phyloP scores from a whole-genome alignment of 2,113 vertebrate genomes.

The Microtus ochrogaster region DNA sequence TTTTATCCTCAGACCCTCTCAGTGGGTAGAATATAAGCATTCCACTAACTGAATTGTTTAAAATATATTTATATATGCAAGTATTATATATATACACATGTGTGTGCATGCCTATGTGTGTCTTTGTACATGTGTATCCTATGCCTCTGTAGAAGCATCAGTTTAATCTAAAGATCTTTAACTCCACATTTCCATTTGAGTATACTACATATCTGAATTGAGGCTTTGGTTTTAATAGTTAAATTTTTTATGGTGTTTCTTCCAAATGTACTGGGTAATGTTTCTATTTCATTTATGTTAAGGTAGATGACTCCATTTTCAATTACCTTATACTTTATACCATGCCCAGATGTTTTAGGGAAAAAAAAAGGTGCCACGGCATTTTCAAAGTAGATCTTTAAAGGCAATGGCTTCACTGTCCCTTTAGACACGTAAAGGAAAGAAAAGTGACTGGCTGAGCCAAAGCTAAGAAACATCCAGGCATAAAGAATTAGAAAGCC shows the following conservation, averaged over 20 bases:
- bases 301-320: background rate
- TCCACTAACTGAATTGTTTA: background rate
- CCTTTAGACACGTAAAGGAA: conserved; percentile 25
- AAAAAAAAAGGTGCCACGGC: background rate
- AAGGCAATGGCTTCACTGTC: background rate
- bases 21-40: background rate
- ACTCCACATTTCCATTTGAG: background rate
- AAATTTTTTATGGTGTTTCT: background rate
- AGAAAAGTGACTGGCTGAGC: background rate
- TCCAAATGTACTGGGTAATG: background rate
- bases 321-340: background rate
- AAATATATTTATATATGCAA: background rate
- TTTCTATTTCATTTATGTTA: background rate
- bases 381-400: background rate
- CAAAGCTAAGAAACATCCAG: background rate
- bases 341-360: background rate
- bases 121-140: background rate
- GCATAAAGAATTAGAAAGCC: background rate
- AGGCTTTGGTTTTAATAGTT: background rate
- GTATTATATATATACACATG: too few relatives aligned
- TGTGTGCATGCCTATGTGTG: background rate
- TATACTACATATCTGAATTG: background rate
- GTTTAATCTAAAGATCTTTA: background rate
- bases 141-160: background rate
- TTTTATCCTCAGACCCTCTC: background rate